A percentile compares a stretch with the other conserved stretches of the same genome.
These are phyloP conservation scores for Melieria omissa DNA, from an alignment of 2,888 invertebrate genomes.

Conservation along the genomic window DNA sequence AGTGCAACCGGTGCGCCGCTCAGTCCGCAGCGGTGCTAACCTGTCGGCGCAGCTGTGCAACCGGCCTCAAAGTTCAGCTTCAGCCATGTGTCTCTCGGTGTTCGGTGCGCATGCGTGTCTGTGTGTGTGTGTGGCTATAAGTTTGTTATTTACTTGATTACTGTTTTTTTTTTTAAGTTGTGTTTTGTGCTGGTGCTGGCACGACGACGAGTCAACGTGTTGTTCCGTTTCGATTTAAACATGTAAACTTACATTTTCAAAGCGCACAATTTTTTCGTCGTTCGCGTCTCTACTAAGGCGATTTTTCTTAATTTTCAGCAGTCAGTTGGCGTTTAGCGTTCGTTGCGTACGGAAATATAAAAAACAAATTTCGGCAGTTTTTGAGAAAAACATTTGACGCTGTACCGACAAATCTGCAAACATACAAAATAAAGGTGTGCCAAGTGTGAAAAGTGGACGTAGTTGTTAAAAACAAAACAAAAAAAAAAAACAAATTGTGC, in stretches of 20 bases:
- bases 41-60: conserved; percentile 12
- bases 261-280: conserved; percentile 9
- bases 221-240: conserved; percentile 23
- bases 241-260: background rate
- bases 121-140: background rate
- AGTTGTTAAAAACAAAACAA: background rate
- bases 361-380: conserved; percentile 5
- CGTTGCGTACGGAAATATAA: conserved; percentile 49
- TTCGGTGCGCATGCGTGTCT: background rate
- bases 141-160: background rate
- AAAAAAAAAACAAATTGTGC: background rate
- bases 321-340: conserved; percentile 60
- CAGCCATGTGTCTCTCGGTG: background rate
- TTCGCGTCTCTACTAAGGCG: conserved; percentile 20
- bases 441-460: background rate
- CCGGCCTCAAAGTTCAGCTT: background rate
- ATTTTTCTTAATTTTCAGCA: conserved; percentile 48
- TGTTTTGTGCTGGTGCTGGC: background rate
- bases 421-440: background rate
- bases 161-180: background rate
- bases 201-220: conserved; percentile 11
- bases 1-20: conserved; percentile 1
- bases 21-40: background rate
- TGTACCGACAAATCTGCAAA: background rate
- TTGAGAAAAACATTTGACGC: background rate